Base-by-base conservation (phyloP, 2,888 invertebrate species). In the Drosophila buzzatii region DNA sequence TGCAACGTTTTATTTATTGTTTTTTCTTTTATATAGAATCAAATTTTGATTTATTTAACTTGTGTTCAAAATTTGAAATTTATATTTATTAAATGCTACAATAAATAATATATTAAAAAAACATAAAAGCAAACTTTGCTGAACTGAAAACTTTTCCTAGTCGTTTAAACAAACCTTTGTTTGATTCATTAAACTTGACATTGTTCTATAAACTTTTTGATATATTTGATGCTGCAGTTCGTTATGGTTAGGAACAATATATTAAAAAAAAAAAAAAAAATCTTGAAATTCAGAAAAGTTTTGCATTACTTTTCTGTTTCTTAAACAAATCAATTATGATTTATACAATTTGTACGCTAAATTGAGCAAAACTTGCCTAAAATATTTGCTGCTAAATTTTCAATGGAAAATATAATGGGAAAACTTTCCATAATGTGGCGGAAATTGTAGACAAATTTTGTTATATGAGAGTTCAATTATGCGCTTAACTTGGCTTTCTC, bases 401-500 rank as follows among this genome's bases (percentile, higher is more conserved):
- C 52, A 5, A 3, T 2, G 18, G 37, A 18, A 45, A 18, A 65
- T 44, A 10, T 33, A 47, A 55, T 55, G 47, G 39, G 16, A 39
- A n/a, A 55, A 66, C 45, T 66, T 55, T 18, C 1, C 27, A 47
- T 16, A 27, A 55, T 47, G 27, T 47, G 33, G 14, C 23, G 39
- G 53, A 66, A 55, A 53, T 45, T 47, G 53, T 14, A 16, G 35
- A 12, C 41, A 33, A 51, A 37, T 44, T 51, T 44, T 2, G 37
- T 52, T 35, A 23, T 16, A 27, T 42, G 23, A 12, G 35, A 51
- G 41, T 61, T 39, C 23, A 64, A 39, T 44, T 31, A 44, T 52
- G 31, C 33, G 67, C 35, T 31, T 31, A 37, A 47, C 3, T 39
- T 41, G 33, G 68, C 69, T 69, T 69, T 69, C 68, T 69, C 58